Percentiles rank a stretch among this genome's conserved stretches.
These are phyloP conservation scores for Nomada fabriciana DNA, from an alignment of 2,888 invertebrate genomes.

Conservation along the genomic window DNA sequence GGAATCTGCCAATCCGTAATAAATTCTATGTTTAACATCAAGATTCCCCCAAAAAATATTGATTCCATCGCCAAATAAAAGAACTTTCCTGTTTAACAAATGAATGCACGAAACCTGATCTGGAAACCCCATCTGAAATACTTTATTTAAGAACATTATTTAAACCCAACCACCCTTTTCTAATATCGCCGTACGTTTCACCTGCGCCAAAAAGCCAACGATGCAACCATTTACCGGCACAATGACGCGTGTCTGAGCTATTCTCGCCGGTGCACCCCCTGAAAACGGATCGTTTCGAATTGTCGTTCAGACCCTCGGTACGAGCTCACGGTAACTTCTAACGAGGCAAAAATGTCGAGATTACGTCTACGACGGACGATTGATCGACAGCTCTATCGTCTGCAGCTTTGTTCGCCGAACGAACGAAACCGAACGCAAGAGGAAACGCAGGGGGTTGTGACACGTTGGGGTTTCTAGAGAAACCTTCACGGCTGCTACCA, in stretches of 20 bases:
- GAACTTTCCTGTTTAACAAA: too few species aligned
- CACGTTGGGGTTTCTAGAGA: conserved; percentile 26
- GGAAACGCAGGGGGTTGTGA: conserved; percentile 9
- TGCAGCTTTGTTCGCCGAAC: conserved; percentile 50
- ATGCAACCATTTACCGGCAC: conserved; percentile 49
- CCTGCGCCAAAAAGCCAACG: conserved; percentile 17
- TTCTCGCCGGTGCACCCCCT: conserved; percentile 19
- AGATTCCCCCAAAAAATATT: too few species aligned
- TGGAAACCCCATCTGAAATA: not conserved
- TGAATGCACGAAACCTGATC: too few species aligned
- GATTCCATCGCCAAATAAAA: too few species aligned
- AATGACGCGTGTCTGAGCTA: conserved; percentile 48
- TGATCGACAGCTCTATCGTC: conserved; percentile 62
- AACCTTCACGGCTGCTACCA: conserved; percentile 10
- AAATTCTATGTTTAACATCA: too few species aligned
- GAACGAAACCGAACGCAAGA: conserved; percentile 16
- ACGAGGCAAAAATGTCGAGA: conserved; percentile 67
- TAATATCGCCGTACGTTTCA: not conserved
- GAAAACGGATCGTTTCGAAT: conserved; percentile 40
- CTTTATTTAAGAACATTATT: not conserved
- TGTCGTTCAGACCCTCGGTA: conserved; percentile 36
- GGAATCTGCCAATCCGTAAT: too few species aligned
- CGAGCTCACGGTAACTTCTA: conserved; percentile 43
- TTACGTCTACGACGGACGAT: conserved; percentile 52
- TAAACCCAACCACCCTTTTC: not conserved